phyloP scores from a whole-genome alignment of 2,797 vertebrate genomes.

The Setipinna tenuifilis region DNA sequence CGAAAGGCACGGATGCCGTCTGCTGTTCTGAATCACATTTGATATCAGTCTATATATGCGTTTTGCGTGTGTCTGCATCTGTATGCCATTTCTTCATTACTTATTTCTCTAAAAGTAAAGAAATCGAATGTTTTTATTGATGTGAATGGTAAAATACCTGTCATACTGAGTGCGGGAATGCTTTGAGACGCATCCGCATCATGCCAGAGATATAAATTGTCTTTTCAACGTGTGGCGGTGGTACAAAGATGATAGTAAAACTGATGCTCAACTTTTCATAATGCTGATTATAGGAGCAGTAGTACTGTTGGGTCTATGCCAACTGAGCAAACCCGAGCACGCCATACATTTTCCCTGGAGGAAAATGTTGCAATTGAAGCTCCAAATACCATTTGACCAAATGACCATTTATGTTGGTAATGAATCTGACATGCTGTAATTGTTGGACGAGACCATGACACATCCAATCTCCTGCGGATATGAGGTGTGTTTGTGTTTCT shows the following conservation, averaged over 20 bases:
- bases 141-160: neutral
- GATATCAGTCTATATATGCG: slow-evolving; percentile 52
- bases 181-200: too few relatives aligned
- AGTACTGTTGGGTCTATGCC: neutral
- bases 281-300: neutral
- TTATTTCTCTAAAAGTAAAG: neutral
- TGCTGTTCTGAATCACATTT: slow-evolving; percentile 58
- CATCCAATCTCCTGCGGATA: neutral
- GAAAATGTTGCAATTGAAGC: neutral
- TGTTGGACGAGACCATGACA: neutral
- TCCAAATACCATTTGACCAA: slow-evolving; percentile 14
- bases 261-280: neutral
- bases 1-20: slow-evolving; percentile 51
- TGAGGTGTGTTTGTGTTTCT: slow-evolving; percentile 35
- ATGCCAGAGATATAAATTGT: neutral
- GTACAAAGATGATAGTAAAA: neutral
- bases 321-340: neutral
- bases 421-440: slow-evolving; percentile 8
- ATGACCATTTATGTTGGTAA: neutral
- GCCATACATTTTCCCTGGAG: neutral
- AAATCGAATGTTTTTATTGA: neutral
- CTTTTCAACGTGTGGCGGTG: neutral
- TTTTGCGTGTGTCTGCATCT: slow-evolving; percentile 43
- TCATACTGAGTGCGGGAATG: neutral
- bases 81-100: neutral